Evolutionary conservation across 2,797 vertebrate genomes (phyloP).

Genomic region (Parauchenoglanis punctatus): DNA sequence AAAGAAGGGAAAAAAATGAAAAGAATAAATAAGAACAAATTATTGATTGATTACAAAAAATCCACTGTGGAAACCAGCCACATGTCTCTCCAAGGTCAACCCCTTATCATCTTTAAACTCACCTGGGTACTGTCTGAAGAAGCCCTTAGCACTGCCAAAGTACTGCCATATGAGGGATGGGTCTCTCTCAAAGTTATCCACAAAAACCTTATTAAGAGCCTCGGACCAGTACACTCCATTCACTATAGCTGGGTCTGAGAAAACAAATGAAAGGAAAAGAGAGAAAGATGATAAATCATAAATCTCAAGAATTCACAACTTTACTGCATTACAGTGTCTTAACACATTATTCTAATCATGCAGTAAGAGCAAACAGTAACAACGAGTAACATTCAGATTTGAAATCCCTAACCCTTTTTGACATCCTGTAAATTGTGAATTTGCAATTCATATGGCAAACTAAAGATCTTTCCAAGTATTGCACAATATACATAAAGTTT

Average conservation of each 20-base stretch:
- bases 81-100: neutral
- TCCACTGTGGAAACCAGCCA: neutral
- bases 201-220: conserved; percentile 95
- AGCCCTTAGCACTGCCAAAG: conserved; percentile 96
- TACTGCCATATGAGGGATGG: conserved; percentile 97
- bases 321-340: neutral
- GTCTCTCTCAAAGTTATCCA: conserved; percentile 94
- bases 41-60: too few relatives aligned
- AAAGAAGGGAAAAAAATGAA: neutral
- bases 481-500: neutral
- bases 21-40: neutral
- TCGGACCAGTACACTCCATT: conserved; percentile 98
- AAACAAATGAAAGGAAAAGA: conserved; percentile 17
- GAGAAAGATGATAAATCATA: neutral
- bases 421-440: neutral
- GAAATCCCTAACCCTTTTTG: neutral
- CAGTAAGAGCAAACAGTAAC: neutral
- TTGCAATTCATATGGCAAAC: neutral
- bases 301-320: neutral
- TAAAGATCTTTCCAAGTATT: neutral
- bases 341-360: neutral
- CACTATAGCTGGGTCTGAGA: conserved; percentile 89
- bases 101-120: conserved; percentile 49
- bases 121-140: conserved; percentile 98
- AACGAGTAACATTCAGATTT: neutral